Evolutionary conservation across 2,797 vertebrate genomes (phyloP).

Genomic region (Sebastes matsubarae): DNA sequence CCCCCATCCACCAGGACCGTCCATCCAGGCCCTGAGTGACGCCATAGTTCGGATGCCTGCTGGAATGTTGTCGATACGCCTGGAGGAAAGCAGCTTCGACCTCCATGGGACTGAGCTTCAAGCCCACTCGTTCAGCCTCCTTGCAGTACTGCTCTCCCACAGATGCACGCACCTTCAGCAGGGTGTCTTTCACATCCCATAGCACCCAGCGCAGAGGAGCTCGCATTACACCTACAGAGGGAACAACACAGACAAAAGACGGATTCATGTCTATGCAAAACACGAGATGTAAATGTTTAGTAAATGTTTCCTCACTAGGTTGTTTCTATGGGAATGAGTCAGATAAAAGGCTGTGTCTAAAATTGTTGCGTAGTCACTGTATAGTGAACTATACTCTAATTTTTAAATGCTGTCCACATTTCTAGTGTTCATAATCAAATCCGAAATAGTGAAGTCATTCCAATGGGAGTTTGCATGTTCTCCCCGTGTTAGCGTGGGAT

Average conservation of each 20-base stretch:
- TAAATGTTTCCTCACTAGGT: not conserved
- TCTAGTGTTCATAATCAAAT: not conserved
- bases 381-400: not conserved
- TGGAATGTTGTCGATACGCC: slow-evolving; percentile 76
- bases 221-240: slow-evolving; percentile 75
- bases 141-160: slow-evolving; percentile 89
- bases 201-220: slow-evolving; percentile 86
- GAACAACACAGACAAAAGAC: not conserved
- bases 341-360: not conserved
- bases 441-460: not conserved
- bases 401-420: not conserved
- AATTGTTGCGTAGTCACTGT: not conserved
- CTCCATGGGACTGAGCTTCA: slow-evolving; percentile 76
- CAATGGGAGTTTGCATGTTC: not conserved
- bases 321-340: not conserved
- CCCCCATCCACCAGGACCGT: slow-evolving; percentile 87
- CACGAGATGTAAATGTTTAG: not conserved
- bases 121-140: slow-evolving; percentile 82
- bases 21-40: slow-evolving; percentile 83
- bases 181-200: slow-evolving; percentile 95
- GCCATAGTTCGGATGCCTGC: slow-evolving; percentile 90
- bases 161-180: slow-evolving; percentile 87
- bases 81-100: slow-evolving; percentile 82
- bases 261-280: not conserved
- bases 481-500: too few species aligned